Base-by-base conservation (phyloP, 2,888 invertebrate genomes). In the Nebria salina region DNA sequence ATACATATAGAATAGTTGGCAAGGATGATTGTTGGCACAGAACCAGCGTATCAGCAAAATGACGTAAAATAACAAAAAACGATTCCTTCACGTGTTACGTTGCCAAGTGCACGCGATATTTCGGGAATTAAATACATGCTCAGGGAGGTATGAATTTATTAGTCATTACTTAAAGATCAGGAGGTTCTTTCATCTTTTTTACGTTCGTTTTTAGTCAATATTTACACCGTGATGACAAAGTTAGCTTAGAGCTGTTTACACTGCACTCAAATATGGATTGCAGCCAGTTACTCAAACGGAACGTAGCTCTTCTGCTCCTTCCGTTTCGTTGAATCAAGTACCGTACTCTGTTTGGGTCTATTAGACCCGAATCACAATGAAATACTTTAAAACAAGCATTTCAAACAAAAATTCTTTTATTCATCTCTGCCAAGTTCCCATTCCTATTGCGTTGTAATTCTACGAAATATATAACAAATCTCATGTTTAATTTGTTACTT, bases 341-440 rank as follows among this genome's bases (percentile, higher is more conserved):
- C 34, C 34, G 34, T 5, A 73, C n/a, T 70, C 70, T 66, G 15
- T 66, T 66, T 25, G 25, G 66, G 7, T 20, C 70, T 70, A 15
- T 70, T 34, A 20, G 70, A 25, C 8, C 25, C 25, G 25, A 70
- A 20, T 70, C 70, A 5, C 26, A 70, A 78, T 75, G 79, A 79
- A 79, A 79, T 79, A 79, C 79, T 77, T 11, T 54, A 13, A 26
- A 79, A 41, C 74, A 74, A 79, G 43, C 75, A 74, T 79, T 74
- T 74, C 73, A 79, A 79, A 74, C 75, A 73, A 34, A 11, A 13
- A 7, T 54, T 54, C 54, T 54, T 54, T 54, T 54, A 8, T 54
- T 13, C 2, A 54, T 13, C 54, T 4, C 9, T 43, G 9, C 13
- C 54, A 13, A 54, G 54, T 54, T 54, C 13, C 2, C 11, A 54